Evolutionary conservation across 2,113 vertebrate species (phyloP), one percentile per base, ranked within the genome.

Genomic region (Saimiri boliviensis): DNA sequence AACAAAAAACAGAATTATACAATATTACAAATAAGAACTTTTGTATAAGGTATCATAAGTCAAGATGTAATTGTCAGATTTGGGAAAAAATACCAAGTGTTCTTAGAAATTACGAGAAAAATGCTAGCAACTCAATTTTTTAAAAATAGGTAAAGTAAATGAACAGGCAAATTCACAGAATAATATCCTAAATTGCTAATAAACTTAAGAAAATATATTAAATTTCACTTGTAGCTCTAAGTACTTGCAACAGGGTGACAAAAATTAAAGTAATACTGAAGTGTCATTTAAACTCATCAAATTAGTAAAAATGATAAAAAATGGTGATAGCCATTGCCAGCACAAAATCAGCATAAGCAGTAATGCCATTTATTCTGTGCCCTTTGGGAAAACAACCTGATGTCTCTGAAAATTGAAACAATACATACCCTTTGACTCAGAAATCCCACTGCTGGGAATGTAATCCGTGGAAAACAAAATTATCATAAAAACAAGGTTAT

Each of bases 361-460:
- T n/a, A 82, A 93, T 58, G 40, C 11, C 52, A 32, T 49, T 71
- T 93, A 54, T 80, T 58, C 32, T 93, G 52, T 60, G 10, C 8
- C 37, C 42, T 89, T 84, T 82, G 49, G 56, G 54, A 74, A 85
- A 94, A 81, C 37, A 81, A 81, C n/a, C 23, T 80, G 42, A 6
- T 80, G 19, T 66, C 49, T 60, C 73, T 84, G 79, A 81, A 81
- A 81, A 89, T 37, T 90, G 93, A 96, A 93, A 80, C 6, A 85
- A 52, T 19, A 60, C 21, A 82, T n/a, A 4, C n/a, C 23, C n/a
- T 89, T 60, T 89, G 84, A 89, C 42, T 88, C 79, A 91, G 4
- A 94, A 94, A 92, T n/a, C 52, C 7, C 56, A 87, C 60, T 96
- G 37, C 68, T 76, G 27, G 32, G 63, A 87, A 91, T 84, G 66